Percentiles rank a stretch among this genome's conserved stretches.
Conservation (phyloP, 2,888 invertebrate species). For the Coelopa pilipes region DNA sequence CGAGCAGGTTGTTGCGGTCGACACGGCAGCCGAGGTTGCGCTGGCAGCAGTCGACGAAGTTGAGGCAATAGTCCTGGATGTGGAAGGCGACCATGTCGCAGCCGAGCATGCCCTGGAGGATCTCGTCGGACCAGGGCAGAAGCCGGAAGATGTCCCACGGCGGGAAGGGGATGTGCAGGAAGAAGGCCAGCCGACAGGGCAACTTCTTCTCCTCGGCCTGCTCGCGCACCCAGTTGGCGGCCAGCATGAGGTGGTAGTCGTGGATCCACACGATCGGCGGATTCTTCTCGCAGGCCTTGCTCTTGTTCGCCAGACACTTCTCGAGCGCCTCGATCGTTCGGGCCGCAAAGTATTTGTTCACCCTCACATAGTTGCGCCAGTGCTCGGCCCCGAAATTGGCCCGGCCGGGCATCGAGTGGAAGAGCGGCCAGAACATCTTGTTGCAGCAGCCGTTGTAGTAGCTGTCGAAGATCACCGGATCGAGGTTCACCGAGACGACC, state of each 20-base stretch:
- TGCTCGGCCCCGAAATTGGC: conserved; percentile 85
- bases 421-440: conserved; percentile 91
- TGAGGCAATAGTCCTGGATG: conserved; percentile 89
- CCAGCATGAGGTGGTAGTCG: conserved; percentile 93
- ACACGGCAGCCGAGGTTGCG: conserved; percentile 87
- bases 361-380: conserved; percentile 83
- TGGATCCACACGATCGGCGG: conserved; percentile 91
- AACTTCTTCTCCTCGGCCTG: conserved; percentile 82
- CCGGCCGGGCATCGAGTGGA: conserved; percentile 92
- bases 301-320: conserved; percentile 67
- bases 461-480: conserved; percentile 80
- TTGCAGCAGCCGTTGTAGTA: conserved; percentile 95
- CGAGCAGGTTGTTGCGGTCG: conserved; percentile 85
- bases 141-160: conserved; percentile 93
- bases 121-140: conserved; percentile 93
- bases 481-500: conserved; percentile 83
- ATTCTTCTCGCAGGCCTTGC: conserved; percentile 60
- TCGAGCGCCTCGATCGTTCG: conserved; percentile 79
- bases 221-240: conserved; percentile 90
- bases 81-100: conserved; percentile 95
- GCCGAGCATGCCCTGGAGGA: conserved; percentile 89
- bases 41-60: conserved; percentile 92
- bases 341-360: conserved; percentile 85
- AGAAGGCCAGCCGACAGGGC: conserved; percentile 86
- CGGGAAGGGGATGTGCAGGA: conserved; percentile 94